Percentiles rank a stretch among this genome's conserved stretches.
Evolutionary conservation across 2,113 vertebrate genomes (phyloP).

Genomic region (Uropsilus gracilis): DNA sequence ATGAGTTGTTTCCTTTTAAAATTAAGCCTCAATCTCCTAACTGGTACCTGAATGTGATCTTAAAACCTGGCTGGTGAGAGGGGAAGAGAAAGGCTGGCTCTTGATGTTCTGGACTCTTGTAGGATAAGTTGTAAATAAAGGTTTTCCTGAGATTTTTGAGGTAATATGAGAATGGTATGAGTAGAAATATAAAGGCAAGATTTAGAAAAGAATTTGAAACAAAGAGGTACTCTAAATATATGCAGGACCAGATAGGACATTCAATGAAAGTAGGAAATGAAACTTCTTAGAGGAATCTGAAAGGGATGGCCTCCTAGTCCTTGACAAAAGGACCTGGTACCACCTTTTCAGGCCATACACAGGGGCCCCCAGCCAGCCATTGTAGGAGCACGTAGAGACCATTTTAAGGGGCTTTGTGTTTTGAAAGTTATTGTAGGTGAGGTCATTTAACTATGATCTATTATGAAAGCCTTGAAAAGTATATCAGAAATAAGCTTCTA

Average conservation of each 20-base stretch:
- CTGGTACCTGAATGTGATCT: neutral
- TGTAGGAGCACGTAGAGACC: neutral
- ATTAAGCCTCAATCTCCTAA: neutral
- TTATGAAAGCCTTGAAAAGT: constrained; percentile 7
- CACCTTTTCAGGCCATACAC: neutral
- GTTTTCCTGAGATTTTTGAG: neutral
- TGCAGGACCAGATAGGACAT: neutral
- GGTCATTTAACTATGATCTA: constrained; percentile 17
- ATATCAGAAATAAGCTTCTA: constrained; percentile 10
- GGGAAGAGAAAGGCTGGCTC: neutral
- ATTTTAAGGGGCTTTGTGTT: neutral
- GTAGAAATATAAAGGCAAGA: neutral
- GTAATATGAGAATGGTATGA: neutral
- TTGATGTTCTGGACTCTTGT: neutral
- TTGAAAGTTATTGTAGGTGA: constrained; percentile 28
- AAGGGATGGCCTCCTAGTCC: fast-evolving
- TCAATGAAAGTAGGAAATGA: neutral
- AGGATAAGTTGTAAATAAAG: neutral
- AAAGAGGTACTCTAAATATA: neutral
- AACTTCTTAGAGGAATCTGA: neutral
- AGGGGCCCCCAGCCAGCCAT: neutral
- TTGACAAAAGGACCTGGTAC: neutral
- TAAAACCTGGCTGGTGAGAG: neutral
- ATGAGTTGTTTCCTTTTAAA: neutral
- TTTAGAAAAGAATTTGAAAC: neutral